Base-by-base conservation (phyloP, 1,140 invertebrate species). In the roundworm (Caenorhabditis elegans) region DNA sequence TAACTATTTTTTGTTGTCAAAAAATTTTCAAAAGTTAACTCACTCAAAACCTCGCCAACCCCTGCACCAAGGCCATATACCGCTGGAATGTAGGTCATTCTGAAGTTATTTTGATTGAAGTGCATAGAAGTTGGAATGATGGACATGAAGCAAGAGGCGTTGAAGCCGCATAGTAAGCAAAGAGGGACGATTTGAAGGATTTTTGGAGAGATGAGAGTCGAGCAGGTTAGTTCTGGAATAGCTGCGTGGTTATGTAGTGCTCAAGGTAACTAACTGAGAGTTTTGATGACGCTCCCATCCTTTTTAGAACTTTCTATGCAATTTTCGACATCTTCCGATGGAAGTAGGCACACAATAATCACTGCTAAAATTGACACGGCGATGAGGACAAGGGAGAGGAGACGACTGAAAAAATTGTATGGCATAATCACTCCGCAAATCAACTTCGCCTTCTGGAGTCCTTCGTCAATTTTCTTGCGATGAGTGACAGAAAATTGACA, bases 21-120 rank as follows among this genome's bases (percentile, higher is more conserved):
- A 48, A 48, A 48, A 17, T 17, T 48, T 17, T 3, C 5, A 48
- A 8, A 3, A 11, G 19, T 24, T 11, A 24, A 51, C 76, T 78
- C 17, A 78, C 76, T 78, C 11, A 78, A 24, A 17, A 78, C 49
- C 10, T 78, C 43, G 5, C 76, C 76, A 19, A 46, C 11, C n/a
- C 76, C 76, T 8, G 43, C 34, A 11, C 47, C 34, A 4, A 53
- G n/a, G 15, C 46, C 17, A 19, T 78, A 78, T 13, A 55, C 36
- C 1, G 76, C 76, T 22, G 53, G 53, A 17, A 55, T 49, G 13
- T 39, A 78, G 39, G 51, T 49, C 34, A 78, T 28, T 2, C 24
- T 78, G 15, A 22, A 13, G 15, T 60, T 60, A 6, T 60, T 22
- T 34, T 60, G 15, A 13, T 22, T 60, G 19, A 60, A 60, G 1